phyloP scores from a whole-genome alignment of 2,888 invertebrate genomes.

The Drosophila paucipuncta region DNA sequence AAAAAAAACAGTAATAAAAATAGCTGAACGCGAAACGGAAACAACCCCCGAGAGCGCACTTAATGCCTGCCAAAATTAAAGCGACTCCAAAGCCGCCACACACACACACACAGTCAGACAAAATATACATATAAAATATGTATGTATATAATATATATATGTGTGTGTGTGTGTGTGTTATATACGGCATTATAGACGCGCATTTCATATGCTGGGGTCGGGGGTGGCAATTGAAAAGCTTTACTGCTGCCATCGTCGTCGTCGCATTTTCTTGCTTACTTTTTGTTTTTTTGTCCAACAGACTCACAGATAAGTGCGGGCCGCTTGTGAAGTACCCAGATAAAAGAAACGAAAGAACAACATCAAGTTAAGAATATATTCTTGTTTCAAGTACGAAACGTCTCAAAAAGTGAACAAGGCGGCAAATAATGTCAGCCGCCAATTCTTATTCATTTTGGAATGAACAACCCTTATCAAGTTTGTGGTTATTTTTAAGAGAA shows the following conservation, averaged over 20 bases:
- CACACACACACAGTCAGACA: conserved; percentile 42
- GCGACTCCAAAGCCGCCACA: conserved; percentile 61
- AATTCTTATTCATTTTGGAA: neutral
- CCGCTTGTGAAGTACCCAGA: conserved; percentile 7
- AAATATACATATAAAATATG: conserved; percentile 28
- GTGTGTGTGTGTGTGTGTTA: conserved; percentile 45
- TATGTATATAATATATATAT: neutral
- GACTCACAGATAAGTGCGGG: conserved; percentile 37
- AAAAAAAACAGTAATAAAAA: conserved; percentile 50
- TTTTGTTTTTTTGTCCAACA: conserved; percentile 42
- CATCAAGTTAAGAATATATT: neutral
- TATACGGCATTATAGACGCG: conserved; percentile 80
- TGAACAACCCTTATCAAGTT: neutral
- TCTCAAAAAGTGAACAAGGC: neutral
- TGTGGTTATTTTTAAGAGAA: neutral
- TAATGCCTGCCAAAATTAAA: conserved; percentile 83
- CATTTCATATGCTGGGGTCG: conserved; percentile 52
- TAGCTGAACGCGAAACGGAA: conserved; percentile 65
- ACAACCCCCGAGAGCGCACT: conserved; percentile 82
- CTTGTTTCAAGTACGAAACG: neutral
- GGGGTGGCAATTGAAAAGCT: conserved; percentile 82
- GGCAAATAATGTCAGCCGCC: neutral
- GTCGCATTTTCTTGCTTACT: conserved; percentile 71
- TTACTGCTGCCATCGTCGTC: conserved; percentile 62
- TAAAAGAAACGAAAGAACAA: neutral